Evolutionary conservation across 1,140 invertebrate genomes (phyloP).

Genomic region (Telenomus remus): DNA sequence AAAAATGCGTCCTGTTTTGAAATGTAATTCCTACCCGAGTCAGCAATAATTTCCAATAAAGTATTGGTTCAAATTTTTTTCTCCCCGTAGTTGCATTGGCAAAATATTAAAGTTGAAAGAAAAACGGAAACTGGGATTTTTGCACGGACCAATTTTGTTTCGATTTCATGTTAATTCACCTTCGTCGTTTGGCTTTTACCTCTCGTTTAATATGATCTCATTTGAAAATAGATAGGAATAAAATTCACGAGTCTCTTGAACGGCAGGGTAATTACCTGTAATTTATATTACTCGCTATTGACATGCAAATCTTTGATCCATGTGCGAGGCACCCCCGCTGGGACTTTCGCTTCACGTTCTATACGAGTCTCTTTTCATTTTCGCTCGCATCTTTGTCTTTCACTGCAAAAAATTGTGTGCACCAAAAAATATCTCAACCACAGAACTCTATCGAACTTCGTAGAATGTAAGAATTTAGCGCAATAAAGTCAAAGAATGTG

Average conservation of each 20-base stretch:
- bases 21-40: too few species aligned
- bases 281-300: slow-evolving; percentile 76
- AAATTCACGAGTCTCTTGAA: slow-evolving; percentile 69
- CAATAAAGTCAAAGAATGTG: too few species aligned
- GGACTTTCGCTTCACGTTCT: slow-evolving; percentile 40
- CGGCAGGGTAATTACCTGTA: slow-evolving; percentile 73
- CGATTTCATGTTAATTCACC: slow-evolving; percentile 40
- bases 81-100: too few species aligned
- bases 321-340: slow-evolving; percentile 51
- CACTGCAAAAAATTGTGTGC: slow-evolving; percentile 33
- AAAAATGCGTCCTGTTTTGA: too few species aligned
- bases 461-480: too few species aligned
- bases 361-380: slow-evolving; percentile 40
- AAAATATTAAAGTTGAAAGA: too few species aligned
- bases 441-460: too few species aligned
- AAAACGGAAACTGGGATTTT: too few species aligned
- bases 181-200: slow-evolving; percentile 47
- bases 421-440: too few species aligned
- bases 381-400: slow-evolving; percentile 39
- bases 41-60: too few species aligned
- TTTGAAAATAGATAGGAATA: slow-evolving; percentile 67
- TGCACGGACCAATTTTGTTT: slow-evolving; percentile 9
- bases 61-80: too few species aligned
- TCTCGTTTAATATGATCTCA: slow-evolving; percentile 58
- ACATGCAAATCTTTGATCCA: slow-evolving; percentile 71